Evolutionary conservation across 1,140 invertebrate species (phyloP).

Genomic region (Dysdera silvatica): DNA sequence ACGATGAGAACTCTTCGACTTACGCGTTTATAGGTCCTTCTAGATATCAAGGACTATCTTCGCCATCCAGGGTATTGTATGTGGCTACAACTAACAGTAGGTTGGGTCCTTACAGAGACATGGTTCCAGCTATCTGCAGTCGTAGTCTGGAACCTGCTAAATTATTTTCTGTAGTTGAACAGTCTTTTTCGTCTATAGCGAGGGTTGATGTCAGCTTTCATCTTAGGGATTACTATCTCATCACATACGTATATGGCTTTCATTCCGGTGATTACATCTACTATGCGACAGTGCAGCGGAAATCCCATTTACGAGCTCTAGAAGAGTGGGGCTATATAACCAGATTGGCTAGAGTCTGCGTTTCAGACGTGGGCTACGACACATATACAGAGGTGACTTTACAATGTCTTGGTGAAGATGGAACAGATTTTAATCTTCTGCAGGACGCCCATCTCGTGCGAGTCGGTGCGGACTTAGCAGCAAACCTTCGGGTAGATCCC

Average conservation of each 20-base stretch:
- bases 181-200: slow-evolving; percentile 73
- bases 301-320: slow-evolving; percentile 68
- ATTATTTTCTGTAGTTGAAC: slow-evolving; percentile 59
- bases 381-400: slow-evolving; percentile 87
- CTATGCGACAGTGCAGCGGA: slow-evolving; percentile 89
- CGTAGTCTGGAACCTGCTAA: slow-evolving; percentile 57
- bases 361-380: slow-evolving; percentile 86
- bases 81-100: slow-evolving; percentile 91
- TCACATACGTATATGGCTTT: slow-evolving; percentile 92
- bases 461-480: slow-evolving; percentile 70
- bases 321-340: slow-evolving; percentile 88
- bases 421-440: slow-evolving; percentile 71
- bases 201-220: slow-evolving; percentile 87
- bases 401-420: slow-evolving; percentile 61
- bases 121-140: slow-evolving; percentile 85
- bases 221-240: slow-evolving; percentile 73
- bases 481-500: slow-evolving; percentile 63
- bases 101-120: slow-evolving; percentile 82
- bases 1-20: slow-evolving; percentile 81
- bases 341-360: slow-evolving; percentile 80
- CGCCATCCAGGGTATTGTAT: slow-evolving; percentile 70
- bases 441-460: slow-evolving; percentile 78
- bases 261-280: slow-evolving; percentile 90
- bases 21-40: slow-evolving; percentile 91
- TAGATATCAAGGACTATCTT: slow-evolving; percentile 64